A percentile compares a stretch with the other conserved stretches of the same genome.
These are phyloP conservation scores for Cecidostiba fungosa DNA, from an alignment of 2,888 invertebrate species.

Conservation along the genomic window DNA sequence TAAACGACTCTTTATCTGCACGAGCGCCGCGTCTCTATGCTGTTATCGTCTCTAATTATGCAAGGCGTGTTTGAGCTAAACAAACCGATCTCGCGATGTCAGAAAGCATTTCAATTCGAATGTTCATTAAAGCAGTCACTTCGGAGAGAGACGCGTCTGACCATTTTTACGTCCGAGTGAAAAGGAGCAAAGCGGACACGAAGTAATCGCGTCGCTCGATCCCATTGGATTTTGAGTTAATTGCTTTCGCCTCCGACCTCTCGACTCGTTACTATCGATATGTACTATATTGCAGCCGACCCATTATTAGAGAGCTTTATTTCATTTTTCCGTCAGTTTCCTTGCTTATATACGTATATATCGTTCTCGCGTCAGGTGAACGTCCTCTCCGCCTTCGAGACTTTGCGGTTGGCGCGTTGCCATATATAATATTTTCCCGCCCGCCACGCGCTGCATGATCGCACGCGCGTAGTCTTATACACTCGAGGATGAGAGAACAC, in stretches of 20 bases:
- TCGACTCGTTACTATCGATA: not conserved
- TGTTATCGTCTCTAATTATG: not conserved
- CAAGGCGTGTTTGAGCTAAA: not conserved
- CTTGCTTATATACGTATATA: no score
- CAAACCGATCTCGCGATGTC: no score
- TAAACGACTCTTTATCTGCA: constrained; percentile 23
- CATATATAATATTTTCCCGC: no score
- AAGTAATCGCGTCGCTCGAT: not conserved
- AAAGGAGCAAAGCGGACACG: not conserved
- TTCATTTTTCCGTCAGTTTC: not conserved
- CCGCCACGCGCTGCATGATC: constrained; percentile 22
- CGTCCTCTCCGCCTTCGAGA: constrained; percentile 63
- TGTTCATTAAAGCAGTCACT: not conserved
- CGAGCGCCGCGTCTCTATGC: not conserved
- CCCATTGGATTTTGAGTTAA: constrained; percentile 14
- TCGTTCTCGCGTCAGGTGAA: constrained; percentile 65
- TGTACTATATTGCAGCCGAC: not conserved
- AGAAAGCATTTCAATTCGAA: not conserved
- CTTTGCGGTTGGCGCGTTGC: constrained; percentile 70
- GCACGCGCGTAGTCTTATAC: not conserved
- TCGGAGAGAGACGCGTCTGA: not conserved
- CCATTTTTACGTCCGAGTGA: not conserved
- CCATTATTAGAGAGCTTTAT: not conserved
- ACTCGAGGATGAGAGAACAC: not conserved
- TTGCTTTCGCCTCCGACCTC: constrained; percentile 13